Evolutionary conservation across 92 coral and sea anemone genomes (phyloP), one percentile per base, ranked within the genome.

Genomic region (Zoanthus sansibaricus): DNA sequence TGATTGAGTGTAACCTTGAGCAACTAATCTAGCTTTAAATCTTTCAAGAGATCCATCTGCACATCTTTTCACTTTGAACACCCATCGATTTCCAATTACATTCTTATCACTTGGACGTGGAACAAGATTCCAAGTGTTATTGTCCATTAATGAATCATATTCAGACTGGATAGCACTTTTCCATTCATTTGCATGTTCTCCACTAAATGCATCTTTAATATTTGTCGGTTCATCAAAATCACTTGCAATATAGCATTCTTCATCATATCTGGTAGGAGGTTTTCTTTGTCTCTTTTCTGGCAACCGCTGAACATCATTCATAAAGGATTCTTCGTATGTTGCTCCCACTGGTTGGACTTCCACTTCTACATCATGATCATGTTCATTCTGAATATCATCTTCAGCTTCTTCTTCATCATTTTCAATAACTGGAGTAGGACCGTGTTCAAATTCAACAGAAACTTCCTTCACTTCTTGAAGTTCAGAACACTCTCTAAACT

Each of bases 251-350:
- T 70, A 9, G 20, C 47, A 75, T 52, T 82, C 76, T 66, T 82
- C 86, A 44, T 67, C 86, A 45, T n/a, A 56, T 75, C 83, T 86
- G 44, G 76, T 17, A 44, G 83, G 83, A 20, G 82, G 70, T 86
- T 58, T 75, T 75, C 88, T 77, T 33, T 75, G 74, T 86, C 88
- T 86, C 17, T 17, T 74, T 74, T 75, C 69, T 33, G 7, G 7
- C 7, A 86, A 42, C 25, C 32, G 32, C 51, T 37, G 58, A 54
- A 86, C 88, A 15, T 86, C 88, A 5, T 42, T n/a, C 88, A 84
- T 71, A 55, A 71, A 84, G 14, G 14, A 18, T 18, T 84, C 88
- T 72, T 84, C 88, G 21, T 84, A 84, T 6, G 64, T 84, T 46
- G 49, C 77, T 84, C 87, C 79, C 79, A 83, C 79, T 83, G 42